These are phyloP conservation scores for Drosophila peninsularis DNA, from an alignment of 2,888 invertebrate genomes.

Conservation along the genomic window DNA sequence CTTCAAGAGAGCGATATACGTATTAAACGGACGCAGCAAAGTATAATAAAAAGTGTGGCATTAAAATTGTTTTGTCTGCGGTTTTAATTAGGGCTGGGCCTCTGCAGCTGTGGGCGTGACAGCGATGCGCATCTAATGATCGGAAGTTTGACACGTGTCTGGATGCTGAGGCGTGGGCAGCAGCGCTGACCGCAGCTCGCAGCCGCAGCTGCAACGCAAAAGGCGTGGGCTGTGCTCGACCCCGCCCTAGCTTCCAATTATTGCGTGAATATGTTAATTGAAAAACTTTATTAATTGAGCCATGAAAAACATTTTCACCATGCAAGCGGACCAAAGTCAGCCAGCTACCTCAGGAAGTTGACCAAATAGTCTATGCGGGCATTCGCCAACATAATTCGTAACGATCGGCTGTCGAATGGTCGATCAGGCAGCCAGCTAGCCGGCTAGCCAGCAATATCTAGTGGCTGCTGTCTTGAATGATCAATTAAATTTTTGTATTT, in stretches of 20 bases:
- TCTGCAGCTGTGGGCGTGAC: slow-evolving; percentile 56
- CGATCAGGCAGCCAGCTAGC: slow-evolving; percentile 16
- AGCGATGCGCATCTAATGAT: slow-evolving; percentile 70
- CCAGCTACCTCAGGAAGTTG: slow-evolving; percentile 56
- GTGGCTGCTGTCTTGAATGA: slow-evolving; percentile 62
- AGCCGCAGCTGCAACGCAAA: slow-evolving; percentile 13
- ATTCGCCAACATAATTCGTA: slow-evolving; percentile 59
- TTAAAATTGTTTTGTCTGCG: slow-evolving; percentile 72
- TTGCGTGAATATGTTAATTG: slow-evolving; percentile 81
- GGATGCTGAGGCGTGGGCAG: slow-evolving; percentile 36
- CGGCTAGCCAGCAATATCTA: slow-evolving; percentile 46
- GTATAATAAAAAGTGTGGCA: slow-evolving; percentile 38
- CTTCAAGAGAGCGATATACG: slow-evolving; percentile 2
- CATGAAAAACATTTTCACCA: slow-evolving; percentile 66
- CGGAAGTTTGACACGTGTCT: slow-evolving; percentile 78
- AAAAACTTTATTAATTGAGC: slow-evolving; percentile 69
- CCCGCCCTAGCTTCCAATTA: slow-evolving; percentile 59
- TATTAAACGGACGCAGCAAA: slow-evolving; percentile 19
- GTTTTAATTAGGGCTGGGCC: slow-evolving; percentile 68
- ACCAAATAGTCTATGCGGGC: slow-evolving; percentile 62
- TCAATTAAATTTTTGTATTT: slow-evolving; percentile 69
- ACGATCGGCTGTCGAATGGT: slow-evolving; percentile 60
- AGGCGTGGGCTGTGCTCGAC: slow-evolving; percentile 39
- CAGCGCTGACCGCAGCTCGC: slow-evolving; percentile 19
- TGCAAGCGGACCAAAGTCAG: slow-evolving; percentile 7